phyloP scores from a whole-genome alignment of 2,113 vertebrate genomes.

The Xenopus borealis region DNA sequence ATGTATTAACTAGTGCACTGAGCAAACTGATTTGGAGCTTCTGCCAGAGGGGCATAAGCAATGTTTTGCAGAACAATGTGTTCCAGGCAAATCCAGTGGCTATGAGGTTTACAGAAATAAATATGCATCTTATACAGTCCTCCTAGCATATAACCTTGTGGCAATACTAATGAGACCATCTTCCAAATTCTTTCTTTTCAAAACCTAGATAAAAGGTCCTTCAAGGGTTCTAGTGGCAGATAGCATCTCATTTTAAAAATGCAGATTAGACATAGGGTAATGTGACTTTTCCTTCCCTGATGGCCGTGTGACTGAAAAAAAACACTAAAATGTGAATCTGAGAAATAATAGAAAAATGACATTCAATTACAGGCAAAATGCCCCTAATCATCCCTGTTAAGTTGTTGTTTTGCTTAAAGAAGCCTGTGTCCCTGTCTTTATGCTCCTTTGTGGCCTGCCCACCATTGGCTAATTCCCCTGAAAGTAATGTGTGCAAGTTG shows the following conservation, averaged over 20 bases:
- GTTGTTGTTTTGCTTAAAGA: no score
- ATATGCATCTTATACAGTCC: conserved; percentile 26
- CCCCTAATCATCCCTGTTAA: no score
- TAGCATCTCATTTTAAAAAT: conserved; percentile 14
- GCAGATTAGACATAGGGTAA: not conserved
- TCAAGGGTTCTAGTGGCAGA: conserved; percentile 10
- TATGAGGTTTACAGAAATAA: conserved; percentile 36
- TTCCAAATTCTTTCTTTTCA: conserved; percentile 22
- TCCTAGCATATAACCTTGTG: not conserved
- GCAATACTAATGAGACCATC: conserved; percentile 25
- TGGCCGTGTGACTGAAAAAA: not conserved
- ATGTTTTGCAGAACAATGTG: conserved; percentile 24
- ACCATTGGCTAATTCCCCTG: no score
- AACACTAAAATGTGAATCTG: not conserved
- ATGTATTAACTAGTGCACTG: conserved; percentile 24
- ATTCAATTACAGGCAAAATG: no score
- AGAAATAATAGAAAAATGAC: no score
- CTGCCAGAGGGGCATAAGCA: conserved; percentile 21
- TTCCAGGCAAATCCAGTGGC: conserved; percentile 34
- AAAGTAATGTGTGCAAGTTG: no score
- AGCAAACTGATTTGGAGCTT: conserved; percentile 34
- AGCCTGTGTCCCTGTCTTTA: no score
- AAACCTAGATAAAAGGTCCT: conserved; percentile 20
- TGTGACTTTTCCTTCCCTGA: conserved; percentile 1
- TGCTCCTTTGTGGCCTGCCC: no score